Conservation (phyloP, 2,888 invertebrate species). For the Isotomurus palustris region DNA sequence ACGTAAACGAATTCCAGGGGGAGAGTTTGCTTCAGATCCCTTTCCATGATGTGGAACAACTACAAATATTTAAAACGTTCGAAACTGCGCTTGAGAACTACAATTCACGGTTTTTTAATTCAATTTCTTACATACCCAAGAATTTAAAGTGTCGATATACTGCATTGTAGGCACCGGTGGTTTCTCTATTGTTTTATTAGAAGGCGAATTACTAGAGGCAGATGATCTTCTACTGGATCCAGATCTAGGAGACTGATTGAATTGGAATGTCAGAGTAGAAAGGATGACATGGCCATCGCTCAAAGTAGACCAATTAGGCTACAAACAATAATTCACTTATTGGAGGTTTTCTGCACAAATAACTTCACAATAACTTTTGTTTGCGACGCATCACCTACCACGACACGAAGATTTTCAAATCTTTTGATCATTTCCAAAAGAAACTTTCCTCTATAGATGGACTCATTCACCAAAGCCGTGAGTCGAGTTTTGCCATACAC, state of each 20-base stretch:
- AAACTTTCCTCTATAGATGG: slow-evolving; percentile 40
- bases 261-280: slow-evolving; percentile 44
- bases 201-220: slow-evolving; percentile 14
- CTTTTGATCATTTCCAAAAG: slow-evolving; percentile 38
- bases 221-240: slow-evolving; percentile 8
- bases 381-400: slow-evolving; percentile 39
- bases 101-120: no score
- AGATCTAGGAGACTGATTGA: slow-evolving; percentile 33
- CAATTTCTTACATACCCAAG: slow-evolving; percentile 31
- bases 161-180: slow-evolving; percentile 25
- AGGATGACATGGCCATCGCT: slow-evolving; percentile 42
- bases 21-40: slow-evolving; percentile 41
- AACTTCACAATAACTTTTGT: no score
- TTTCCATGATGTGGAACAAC: slow-evolving; percentile 43
- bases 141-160: slow-evolving; percentile 44
- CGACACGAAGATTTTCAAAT: slow-evolving; percentile 41
- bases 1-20: slow-evolving; percentile 43
- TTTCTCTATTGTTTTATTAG: slow-evolving; percentile 1
- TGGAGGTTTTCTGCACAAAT: no score
- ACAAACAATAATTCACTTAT: slow-evolving; percentile 1
- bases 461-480: slow-evolving; percentile 36
- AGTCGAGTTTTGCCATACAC: slow-evolving; percentile 39
- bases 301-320: slow-evolving; percentile 44
- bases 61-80: slow-evolving; percentile 4
- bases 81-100: neutral